phyloP scores from a whole-genome alignment of 2,888 invertebrate species.

The Noctua comes region DNA sequence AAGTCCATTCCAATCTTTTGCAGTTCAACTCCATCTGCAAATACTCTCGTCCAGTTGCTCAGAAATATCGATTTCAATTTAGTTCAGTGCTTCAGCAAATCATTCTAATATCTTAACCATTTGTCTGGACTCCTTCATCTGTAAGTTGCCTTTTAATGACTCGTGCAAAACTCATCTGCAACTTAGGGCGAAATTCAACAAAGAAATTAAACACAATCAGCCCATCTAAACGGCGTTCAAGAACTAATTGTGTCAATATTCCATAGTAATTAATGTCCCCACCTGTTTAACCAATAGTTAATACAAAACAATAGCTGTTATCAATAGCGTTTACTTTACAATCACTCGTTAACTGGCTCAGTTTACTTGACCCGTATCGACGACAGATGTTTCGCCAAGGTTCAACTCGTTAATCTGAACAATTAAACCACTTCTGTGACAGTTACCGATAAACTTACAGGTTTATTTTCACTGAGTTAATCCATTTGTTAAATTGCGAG shows the following conservation, averaged over 20 bases:
- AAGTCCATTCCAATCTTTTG: background rate
- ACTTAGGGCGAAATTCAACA: background rate
- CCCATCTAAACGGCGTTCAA: background rate
- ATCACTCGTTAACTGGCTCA: constrained; percentile 41
- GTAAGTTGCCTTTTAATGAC: background rate
- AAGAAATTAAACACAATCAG: background rate
- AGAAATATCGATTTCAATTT: background rate
- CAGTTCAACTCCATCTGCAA: background rate
- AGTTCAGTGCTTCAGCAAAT: background rate
- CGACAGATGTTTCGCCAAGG: constrained; percentile 69
- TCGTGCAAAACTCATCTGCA: background rate
- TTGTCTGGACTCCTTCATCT: background rate
- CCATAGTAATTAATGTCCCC: background rate
- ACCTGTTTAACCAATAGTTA: background rate
- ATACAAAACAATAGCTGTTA: constrained; percentile 5
- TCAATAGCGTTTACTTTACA: constrained; percentile 28
- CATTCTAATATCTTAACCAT: background rate
- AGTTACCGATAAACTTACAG: constrained; percentile 50
- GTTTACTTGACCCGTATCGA: constrained; percentile 56
- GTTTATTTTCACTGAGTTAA: constrained; percentile 51
- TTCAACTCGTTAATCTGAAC: constrained; percentile 60
- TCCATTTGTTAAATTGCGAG: background rate
- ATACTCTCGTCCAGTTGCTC: background rate
- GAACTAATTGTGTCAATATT: background rate
- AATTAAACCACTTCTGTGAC: constrained; percentile 56